Percentiles rank a stretch among this genome's conserved stretches.
phyloP scores from a whole-genome alignment of 2,797 vertebrate species.

The Enteromius fasciolatus region DNA sequence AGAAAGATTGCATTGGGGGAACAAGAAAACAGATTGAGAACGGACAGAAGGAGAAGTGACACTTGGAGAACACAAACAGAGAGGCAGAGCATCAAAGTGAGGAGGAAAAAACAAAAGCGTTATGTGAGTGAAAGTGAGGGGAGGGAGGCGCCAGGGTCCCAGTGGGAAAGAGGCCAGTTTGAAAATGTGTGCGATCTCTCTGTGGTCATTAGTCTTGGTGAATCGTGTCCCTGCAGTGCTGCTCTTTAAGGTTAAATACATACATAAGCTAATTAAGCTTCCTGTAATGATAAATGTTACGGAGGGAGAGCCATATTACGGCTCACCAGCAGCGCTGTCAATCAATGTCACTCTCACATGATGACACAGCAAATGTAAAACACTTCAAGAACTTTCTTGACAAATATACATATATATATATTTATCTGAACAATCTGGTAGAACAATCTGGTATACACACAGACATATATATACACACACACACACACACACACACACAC shows the following conservation, averaged over 20 bases:
- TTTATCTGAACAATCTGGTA: too few relatives aligned
- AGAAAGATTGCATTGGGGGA: conserved; percentile 20
- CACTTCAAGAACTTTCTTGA: not conserved
- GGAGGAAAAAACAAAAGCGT: not conserved
- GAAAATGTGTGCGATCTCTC: conserved; percentile 44
- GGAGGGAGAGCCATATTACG: conserved; percentile 43
- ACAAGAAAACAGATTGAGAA: conserved; percentile 18
- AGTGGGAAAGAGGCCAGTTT: conserved; percentile 52
- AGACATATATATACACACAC: too few relatives aligned
- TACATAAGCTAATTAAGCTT: conserved; percentile 63
- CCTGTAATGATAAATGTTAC: conserved; percentile 61
- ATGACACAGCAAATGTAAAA: conserved; percentile 18
- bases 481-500: too few relatives aligned
- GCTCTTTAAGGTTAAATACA: conserved; percentile 66
- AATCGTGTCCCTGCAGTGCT: conserved; percentile 57
- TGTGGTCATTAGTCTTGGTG: conserved; percentile 53
- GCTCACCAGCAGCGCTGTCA: conserved; percentile 41
- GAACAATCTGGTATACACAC: too few relatives aligned
- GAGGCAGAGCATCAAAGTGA: conserved; percentile 37
- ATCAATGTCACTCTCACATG: conserved; percentile 33
- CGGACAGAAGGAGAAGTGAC: conserved; percentile 13
- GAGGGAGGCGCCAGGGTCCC: conserved; percentile 27
- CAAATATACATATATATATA: too few relatives aligned
- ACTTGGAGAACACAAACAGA: not conserved
- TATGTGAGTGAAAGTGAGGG: conserved; percentile 6